Evolutionary conservation across 2,888 invertebrate genomes (phyloP), one percentile per base, ranked within the genome.

Genomic region (Noctua fimbriata): DNA sequence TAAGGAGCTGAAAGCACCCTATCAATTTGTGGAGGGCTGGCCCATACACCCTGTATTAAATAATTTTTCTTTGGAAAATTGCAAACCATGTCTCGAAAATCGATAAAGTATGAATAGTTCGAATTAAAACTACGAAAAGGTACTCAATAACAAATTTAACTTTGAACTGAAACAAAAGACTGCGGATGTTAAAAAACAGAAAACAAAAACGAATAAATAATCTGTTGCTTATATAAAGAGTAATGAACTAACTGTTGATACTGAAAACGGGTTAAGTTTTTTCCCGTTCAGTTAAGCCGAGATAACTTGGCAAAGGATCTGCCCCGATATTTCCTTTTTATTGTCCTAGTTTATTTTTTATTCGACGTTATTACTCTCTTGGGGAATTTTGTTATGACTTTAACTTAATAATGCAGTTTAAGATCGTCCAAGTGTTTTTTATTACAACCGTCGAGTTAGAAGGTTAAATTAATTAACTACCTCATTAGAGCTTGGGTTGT

Each of bases 251-350:
- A 76, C 32, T 63, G 82, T 85, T 81, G 47, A 71, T 85, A 71
- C 65, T 55, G 55, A 82, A 81, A 85, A 41, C 36, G 44, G 65
- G 52, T 52, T 73, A 41, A 67, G 21, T 32, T 77, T 81, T 73
- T 47, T 7, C 41, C 52, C 55, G 60, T 75, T 47, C 41, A 28
- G 76, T 72, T 47, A 58, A 71, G 58, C 49, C 36, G 41, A 65
- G 32, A 69, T 74, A 83, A 82, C 84, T 84, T 77, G 65, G 36
- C 67, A 78, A 70, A 74, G 60, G 28, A 79, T 36, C 70, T 63
- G 76, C 79, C 69, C 41, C 70, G 32, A 90, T 88, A 83, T 85
- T 84, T 81, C 70, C 66, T 80, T 82, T 85, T 89, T 87, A 85
- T 77, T 81, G 72, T 79, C 67, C 9, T 76, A 78, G 70, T 87